Evolutionary conservation across 2,113 vertebrate species (phyloP).

Genomic region (Riparia riparia): DNA sequence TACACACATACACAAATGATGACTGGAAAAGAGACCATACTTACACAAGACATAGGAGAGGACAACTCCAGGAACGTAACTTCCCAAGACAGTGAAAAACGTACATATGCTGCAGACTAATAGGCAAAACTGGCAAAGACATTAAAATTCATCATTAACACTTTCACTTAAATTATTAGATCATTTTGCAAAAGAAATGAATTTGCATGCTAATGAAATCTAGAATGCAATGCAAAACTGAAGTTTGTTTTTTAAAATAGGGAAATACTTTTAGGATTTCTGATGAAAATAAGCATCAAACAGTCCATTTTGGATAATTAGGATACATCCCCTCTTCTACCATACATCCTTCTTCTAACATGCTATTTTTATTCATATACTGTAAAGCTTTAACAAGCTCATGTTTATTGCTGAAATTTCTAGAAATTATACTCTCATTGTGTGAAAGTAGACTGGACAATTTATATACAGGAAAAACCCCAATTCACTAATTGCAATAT

Average conservation of each 20-base stretch:
- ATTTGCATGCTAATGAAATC: background rate
- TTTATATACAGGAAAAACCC: background rate
- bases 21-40: conserved; percentile 50
- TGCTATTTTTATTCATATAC: background rate
- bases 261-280: background rate
- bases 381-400: background rate
- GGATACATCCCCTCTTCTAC: background rate
- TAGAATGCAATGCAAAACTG: background rate
- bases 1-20: background rate
- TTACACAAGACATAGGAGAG: conserved; percentile 92
- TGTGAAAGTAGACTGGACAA: background rate
- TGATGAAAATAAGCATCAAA: background rate
- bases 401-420: background rate
- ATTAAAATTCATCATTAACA: conserved; percentile 31
- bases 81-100: conserved; percentile 93
- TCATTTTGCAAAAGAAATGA: background rate
- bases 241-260: background rate
- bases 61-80: conserved; percentile 95
- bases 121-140: conserved; percentile 90
- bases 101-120: conserved; percentile 95
- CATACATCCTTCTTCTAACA: background rate
- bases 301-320: background rate
- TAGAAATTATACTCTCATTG: background rate
- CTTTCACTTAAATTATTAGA: background rate
- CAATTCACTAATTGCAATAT: background rate